These are phyloP conservation scores for Megalops cyprinoides DNA, from an alignment of 2,797 vertebrate genomes.

Conservation along the genomic window DNA sequence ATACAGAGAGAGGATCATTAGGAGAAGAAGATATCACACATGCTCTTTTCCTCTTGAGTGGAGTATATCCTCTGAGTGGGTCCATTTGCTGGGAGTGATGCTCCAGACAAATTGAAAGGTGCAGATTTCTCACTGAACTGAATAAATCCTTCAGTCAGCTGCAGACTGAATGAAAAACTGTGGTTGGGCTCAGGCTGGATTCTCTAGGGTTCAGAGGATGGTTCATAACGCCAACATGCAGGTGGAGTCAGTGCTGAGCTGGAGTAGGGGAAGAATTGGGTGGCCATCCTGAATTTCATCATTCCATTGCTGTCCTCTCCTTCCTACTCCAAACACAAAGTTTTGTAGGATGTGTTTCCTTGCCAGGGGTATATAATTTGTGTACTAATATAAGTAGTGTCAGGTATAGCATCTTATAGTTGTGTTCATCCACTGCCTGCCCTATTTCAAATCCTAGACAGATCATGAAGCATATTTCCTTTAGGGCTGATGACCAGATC, in stretches of 20 bases:
- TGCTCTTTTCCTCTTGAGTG: neutral
- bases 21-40: neutral
- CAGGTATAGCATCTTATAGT: too few species aligned
- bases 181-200: neutral
- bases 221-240: neutral
- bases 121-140: slow-evolving; percentile 1
- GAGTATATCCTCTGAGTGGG: neutral
- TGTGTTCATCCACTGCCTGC: too few species aligned
- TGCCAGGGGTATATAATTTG: neutral
- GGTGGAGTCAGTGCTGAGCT: neutral
- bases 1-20: neutral
- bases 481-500: too few species aligned
- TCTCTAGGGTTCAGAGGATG: neutral
- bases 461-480: too few species aligned
- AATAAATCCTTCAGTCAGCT: neutral
- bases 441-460: too few species aligned
- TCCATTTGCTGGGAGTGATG: neutral
- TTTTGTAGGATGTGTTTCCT: neutral
- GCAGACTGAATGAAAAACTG: neutral
- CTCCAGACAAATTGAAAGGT: neutral
- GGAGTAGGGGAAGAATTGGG: too few species aligned
- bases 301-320: neutral
- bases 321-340: neutral
- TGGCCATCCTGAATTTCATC: neutral
- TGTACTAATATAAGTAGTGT: too few species aligned